phyloP scores from a whole-genome alignment of 2,888 invertebrate species.

The Drosophila neotestacea region DNA sequence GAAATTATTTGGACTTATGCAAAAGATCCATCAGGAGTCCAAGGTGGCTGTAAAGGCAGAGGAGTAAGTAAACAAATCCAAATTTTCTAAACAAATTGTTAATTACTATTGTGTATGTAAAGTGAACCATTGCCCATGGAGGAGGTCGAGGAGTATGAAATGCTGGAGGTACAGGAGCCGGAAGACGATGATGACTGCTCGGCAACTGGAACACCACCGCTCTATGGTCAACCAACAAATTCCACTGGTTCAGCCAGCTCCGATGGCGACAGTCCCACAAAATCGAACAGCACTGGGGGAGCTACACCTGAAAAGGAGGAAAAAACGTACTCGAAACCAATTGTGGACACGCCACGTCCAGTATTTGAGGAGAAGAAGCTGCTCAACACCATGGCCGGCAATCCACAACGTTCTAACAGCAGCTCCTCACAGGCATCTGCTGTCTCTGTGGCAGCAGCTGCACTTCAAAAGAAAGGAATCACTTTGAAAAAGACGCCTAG shows the following conservation, averaged over 20 bases:
- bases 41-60: constrained; percentile 55
- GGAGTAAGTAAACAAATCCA: constrained; percentile 70
- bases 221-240: constrained; percentile 51
- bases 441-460: constrained; percentile 68
- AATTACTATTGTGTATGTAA: neutral
- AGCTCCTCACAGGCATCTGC: constrained; percentile 32
- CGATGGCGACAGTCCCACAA: constrained; percentile 81
- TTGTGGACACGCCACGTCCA: constrained; percentile 62
- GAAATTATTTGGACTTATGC: constrained; percentile 83
- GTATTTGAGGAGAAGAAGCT: constrained; percentile 69
- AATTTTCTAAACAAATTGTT: neutral
- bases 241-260: constrained; percentile 72
- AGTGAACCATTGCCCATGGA: constrained; percentile 75
- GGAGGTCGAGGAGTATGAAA: constrained; percentile 84
- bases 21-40: constrained; percentile 79
- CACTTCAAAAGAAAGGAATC: constrained; percentile 82
- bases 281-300: constrained; percentile 66
- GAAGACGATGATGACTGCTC: constrained; percentile 77
- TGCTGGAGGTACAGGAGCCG: constrained; percentile 84
- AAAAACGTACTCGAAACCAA: constrained; percentile 53
- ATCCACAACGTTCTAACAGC: constrained; percentile 39
- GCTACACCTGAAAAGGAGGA: constrained; percentile 81
- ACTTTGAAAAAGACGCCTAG: constrained; percentile 78
- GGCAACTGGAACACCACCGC: constrained; percentile 22
- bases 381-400: constrained; percentile 67